Base-by-base conservation (phyloP, 2,797 vertebrate genomes). In the Syndactyla subalaris region DNA sequence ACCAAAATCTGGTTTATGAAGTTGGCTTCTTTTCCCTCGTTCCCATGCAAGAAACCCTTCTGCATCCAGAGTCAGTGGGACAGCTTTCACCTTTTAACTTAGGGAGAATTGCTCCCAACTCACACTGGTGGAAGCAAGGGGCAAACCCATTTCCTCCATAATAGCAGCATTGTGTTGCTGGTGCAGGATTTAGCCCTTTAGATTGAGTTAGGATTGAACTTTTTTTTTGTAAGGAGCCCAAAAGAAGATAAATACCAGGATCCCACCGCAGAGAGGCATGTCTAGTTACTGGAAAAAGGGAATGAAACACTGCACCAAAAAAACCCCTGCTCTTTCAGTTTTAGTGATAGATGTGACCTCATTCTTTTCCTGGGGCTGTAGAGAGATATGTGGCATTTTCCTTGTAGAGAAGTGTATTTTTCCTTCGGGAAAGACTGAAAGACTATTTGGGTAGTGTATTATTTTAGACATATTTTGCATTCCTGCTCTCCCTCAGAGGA, bases 1-100 rank as follows among this genome's bases (percentile, higher is more conserved):
- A 96, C 92, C 79, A 73, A 83, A 96, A 93, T 59, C 77, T 86
- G 95, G 62, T 94, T 96, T 92, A 93, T 88, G 66, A 84, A 84
- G 76, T 32, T 89, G 82, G 41, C 27, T 93, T 89, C 86, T 82
- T 93, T 91, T 96, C 96, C 92, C 85, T 90, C 82, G 45, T 70
- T 96, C 85, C 79, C 91, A 65, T 13, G 21, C 84, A 89, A 83
- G 70, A 86, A 95, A 65, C 23, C 48, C 36, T 93, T 48, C 30
- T 85, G 79, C 54, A 93, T 73, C 22, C 2, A 0, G 57, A 93
- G 91, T 89, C 95, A 93, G 48, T 90, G 89, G 91, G 92, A 43
- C 89, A 93, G 46, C 36, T 67, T 92, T 88, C 91, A 96, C 85
- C 92, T 84, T 82, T 86, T 83, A 68, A 79, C 78, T 59, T n/a